A percentile compares a stretch with the other conserved stretches of the same genome.
Conservation (phyloP, 2,113 vertebrate genomes). For the Lonchura striata region DNA sequence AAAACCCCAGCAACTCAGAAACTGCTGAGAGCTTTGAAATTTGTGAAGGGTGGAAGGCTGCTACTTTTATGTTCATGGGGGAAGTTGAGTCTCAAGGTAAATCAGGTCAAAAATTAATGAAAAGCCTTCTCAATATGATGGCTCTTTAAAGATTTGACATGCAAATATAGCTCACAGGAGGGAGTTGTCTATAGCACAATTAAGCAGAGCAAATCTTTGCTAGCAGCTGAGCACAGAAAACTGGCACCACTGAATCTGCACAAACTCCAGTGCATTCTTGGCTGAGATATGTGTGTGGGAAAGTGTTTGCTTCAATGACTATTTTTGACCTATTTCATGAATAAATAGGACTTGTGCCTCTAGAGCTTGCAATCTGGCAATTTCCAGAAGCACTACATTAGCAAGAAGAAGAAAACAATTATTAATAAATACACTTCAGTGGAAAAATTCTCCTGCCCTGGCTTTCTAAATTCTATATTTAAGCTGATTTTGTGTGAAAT, state of each 20-base stretch:
- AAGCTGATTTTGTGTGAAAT: neutral
- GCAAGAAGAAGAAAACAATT: neutral
- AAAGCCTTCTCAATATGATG: neutral
- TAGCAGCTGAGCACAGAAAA: neutral
- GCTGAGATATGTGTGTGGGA: neutral
- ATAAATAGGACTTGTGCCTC: conserved; percentile 37
- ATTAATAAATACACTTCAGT: neutral
- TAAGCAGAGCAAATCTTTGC: neutral
- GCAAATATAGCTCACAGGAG: neutral
- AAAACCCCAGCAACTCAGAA: neutral
- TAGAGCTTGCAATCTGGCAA: conserved; percentile 29
- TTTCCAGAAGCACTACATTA: neutral
- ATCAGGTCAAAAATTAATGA: neutral
- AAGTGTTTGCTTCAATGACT: conserved; percentile 42
- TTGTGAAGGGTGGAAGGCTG: neutral
- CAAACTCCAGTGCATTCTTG: neutral
- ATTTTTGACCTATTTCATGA: conserved; percentile 44
- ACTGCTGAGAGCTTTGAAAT: neutral
- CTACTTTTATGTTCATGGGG: neutral
- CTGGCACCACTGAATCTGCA: neutral
- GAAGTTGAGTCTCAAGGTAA: neutral
- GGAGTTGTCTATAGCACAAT: neutral
- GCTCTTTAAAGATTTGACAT: neutral
- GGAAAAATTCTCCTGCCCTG: neutral
- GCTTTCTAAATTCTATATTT: neutral